Base-by-base conservation (phyloP, 2,113 vertebrate genomes). In the Cavia aperea region DNA sequence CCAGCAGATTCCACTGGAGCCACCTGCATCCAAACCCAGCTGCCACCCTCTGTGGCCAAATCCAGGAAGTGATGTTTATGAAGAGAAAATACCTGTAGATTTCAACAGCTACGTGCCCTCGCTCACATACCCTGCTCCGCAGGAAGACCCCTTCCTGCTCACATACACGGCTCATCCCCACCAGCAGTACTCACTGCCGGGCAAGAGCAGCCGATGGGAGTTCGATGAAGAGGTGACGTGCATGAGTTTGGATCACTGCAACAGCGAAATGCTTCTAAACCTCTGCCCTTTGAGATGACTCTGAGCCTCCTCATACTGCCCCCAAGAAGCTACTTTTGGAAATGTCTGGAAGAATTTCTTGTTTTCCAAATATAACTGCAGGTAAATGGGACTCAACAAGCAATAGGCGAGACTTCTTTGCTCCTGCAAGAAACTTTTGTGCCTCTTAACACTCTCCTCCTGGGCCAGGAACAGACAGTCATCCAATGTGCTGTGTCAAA, bases 271-370 rank as follows among this genome's bases (percentile, higher is more conserved):
- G 94, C 1, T 95, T 88, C 96, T 97, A 24, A 96, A 96, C 77
- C 78, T 97, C 56, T 97, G 94, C 89, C 96, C 95, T 0, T 83
- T 97, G 36, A 83, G 93, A 81, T 98, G 96, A 96, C 70, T 73
- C 36, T 54, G 14, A 18, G 24, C 36, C n/a, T 63, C 29, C 15
- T n/a, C 9, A 2, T 31, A 39, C 56, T 19, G 3, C 18, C 31
- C 3, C 15, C 16, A 31, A 43, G 56, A 33, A 72, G 0, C 5
- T 63, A 7, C 7, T 79, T 68, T 15, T 29, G 63, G 63, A 86
- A 81, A 72, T 2, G 39, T 7, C 33, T 68, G 68, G 43, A 92
- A 68, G 66, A n/a, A 91, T 89, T 66, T 90, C 36, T 68, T 19
- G 15, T 70, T 82, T 79, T 89, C 12, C n/a, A 86, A 91, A 79